Evolutionary conservation across 2,113 vertebrate species (phyloP).

Genomic region (Centropristis striata): DNA sequence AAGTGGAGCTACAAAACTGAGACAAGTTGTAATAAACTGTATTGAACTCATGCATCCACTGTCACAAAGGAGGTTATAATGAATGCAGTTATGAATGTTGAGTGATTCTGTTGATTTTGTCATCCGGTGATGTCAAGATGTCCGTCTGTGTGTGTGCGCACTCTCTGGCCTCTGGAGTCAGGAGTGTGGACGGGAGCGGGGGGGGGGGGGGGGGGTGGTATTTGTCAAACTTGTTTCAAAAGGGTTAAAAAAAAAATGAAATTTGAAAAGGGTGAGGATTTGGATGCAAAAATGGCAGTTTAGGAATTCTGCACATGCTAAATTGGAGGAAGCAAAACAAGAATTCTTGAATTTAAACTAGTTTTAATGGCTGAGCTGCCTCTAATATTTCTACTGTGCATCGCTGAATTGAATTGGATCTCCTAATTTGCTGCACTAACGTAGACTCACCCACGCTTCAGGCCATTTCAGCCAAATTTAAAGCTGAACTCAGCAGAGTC

Average conservation of each 20-base stretch:
- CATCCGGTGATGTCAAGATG: not conserved
- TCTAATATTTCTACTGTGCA: slow-evolving; percentile 27
- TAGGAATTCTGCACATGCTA: not conserved
- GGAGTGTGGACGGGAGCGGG: slow-evolving; percentile 13
- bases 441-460: slow-evolving; percentile 35
- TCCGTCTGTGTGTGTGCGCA: slow-evolving; percentile 7
- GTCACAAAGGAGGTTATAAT: slow-evolving; percentile 54
- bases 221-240: slow-evolving; percentile 32
- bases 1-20: not conserved
- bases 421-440: slow-evolving; percentile 47
- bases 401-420: slow-evolving; percentile 33
- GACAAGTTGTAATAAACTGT: not conserved
- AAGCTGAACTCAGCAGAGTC: slow-evolving; percentile 12
- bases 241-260: slow-evolving; percentile 11
- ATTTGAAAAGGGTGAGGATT: slow-evolving; percentile 20
- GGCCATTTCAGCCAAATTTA: slow-evolving; percentile 29
- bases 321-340: slow-evolving; percentile 12
- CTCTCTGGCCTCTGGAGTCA: slow-evolving; percentile 22
- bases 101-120: slow-evolving; percentile 24
- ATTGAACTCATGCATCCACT: not conserved
- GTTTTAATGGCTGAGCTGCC: slow-evolving; percentile 14
- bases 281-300: slow-evolving; percentile 18
- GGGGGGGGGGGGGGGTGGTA: slow-evolving; percentile 29
- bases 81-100: slow-evolving; percentile 47
- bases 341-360: not conserved